phyloP scores from a whole-genome alignment of 2,113 vertebrate genomes.

The Chroicocephalus ridibundus region DNA sequence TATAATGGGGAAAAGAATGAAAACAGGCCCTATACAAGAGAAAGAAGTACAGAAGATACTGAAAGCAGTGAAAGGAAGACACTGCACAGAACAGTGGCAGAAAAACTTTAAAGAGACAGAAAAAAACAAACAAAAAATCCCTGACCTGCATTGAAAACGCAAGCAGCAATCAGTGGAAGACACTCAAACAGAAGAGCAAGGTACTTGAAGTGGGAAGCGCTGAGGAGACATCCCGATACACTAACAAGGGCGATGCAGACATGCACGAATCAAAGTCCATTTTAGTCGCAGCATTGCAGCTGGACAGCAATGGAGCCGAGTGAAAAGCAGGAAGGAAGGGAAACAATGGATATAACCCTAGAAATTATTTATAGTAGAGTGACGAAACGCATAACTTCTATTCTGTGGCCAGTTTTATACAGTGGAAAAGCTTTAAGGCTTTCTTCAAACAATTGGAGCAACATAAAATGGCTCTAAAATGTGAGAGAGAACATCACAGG shows the following conservation, averaged over 20 bases:
- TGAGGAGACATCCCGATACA: neutral
- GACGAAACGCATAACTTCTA: neutral
- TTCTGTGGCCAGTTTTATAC: neutral
- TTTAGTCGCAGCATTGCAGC: neutral
- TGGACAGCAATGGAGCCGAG: slow-evolving; percentile 4
- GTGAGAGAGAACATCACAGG: neutral
- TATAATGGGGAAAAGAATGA: neutral
- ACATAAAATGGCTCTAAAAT: neutral
- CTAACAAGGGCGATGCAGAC: neutral
- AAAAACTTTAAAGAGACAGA: neutral
- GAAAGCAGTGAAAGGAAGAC: neutral
- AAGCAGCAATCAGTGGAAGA: slow-evolving; percentile 24
- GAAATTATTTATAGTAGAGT: slow-evolving; percentile 52
- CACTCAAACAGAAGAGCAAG: slow-evolving; percentile 7
- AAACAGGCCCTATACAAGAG: neutral
- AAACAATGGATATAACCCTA: slow-evolving; percentile 46
- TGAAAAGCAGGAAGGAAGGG: slow-evolving; percentile 58
- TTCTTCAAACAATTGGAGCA: neutral
- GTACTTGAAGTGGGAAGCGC: neutral
- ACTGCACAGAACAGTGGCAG: neutral
- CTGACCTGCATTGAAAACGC: slow-evolving; percentile 25
- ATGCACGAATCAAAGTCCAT: neutral
- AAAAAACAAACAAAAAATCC: neutral
- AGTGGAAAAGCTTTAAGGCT: neutral
- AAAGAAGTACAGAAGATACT: neutral